phyloP scores from a whole-genome alignment of 2,888 invertebrate species.

The Lasioglossum calceatum region DNA sequence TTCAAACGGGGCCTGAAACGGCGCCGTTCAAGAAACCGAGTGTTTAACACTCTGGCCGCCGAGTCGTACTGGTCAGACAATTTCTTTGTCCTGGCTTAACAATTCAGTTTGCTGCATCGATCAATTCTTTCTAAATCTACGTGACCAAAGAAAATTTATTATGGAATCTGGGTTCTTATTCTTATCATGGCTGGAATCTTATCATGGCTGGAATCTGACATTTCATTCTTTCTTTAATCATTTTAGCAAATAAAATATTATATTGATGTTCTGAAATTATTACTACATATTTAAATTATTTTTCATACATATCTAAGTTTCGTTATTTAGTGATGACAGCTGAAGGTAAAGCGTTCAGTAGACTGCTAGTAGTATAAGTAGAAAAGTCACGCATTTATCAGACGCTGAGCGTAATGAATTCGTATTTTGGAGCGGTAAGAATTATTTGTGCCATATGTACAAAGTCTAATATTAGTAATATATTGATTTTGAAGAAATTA shows the following conservation, averaged over 20 bases:
- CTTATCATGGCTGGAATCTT: too few relatives aligned
- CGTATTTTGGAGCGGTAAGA: not conserved
- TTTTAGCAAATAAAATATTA: too few relatives aligned
- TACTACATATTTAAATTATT: too few relatives aligned
- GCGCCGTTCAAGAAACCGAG: slow-evolving; percentile 9
- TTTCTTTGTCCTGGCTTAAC: not conserved
- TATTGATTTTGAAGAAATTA: not conserved
- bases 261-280: too few relatives aligned
- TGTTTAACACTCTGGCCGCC: not conserved
- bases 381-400: slow-evolving; percentile 6
- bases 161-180: too few relatives aligned
- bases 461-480: not conserved
- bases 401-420: not conserved
- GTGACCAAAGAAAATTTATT: not conserved
- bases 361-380: not conserved
- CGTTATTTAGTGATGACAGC: too few relatives aligned
- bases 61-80: not conserved
- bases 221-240: too few relatives aligned
- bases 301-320: too few relatives aligned
- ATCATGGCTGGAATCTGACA: too few relatives aligned
- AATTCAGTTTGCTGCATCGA: not conserved
- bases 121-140: not conserved
- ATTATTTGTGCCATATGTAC: not conserved
- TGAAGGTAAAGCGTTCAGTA: too few relatives aligned
- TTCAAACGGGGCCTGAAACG: slow-evolving; percentile 22